Evolutionary conservation across 2,113 vertebrate genomes (phyloP).

Genomic region (Labeo catla): DNA sequence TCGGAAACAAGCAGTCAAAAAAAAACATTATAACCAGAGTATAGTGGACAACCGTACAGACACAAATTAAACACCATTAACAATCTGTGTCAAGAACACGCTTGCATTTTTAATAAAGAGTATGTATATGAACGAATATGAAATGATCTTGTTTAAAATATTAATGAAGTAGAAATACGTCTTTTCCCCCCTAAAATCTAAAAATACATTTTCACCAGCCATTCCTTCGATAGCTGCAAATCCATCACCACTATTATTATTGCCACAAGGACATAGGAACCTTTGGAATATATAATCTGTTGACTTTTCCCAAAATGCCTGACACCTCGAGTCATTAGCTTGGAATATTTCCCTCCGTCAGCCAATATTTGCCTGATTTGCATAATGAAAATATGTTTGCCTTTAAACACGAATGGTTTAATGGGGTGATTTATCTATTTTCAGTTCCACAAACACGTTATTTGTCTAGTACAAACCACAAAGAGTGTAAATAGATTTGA

Average conservation of each 20-base stretch:
- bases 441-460: not conserved
- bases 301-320: constrained; percentile 4
- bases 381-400: constrained; percentile 13
- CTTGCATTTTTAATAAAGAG: not conserved
- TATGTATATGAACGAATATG: not conserved
- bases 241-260: not conserved
- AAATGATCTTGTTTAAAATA: not conserved
- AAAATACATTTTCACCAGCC: not conserved
- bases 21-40: not conserved
- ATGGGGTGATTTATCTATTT: constrained; percentile 7
- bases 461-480: constrained; percentile 5
- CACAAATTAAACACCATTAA: not conserved
- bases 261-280: not conserved
- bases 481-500: constrained; percentile 3
- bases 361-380: not conserved
- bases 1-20: not conserved
- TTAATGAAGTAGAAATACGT: no score
- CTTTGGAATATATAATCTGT: constrained; percentile 9
- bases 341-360: not conserved
- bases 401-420: constrained; percentile 14
- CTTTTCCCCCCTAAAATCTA: no score
- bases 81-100: no score
- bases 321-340: not conserved
- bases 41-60: not conserved
- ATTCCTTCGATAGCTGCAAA: not conserved